Evolutionary conservation across 2,113 vertebrate species (phyloP).

Genomic region (Trematocara nigrifrons): DNA sequence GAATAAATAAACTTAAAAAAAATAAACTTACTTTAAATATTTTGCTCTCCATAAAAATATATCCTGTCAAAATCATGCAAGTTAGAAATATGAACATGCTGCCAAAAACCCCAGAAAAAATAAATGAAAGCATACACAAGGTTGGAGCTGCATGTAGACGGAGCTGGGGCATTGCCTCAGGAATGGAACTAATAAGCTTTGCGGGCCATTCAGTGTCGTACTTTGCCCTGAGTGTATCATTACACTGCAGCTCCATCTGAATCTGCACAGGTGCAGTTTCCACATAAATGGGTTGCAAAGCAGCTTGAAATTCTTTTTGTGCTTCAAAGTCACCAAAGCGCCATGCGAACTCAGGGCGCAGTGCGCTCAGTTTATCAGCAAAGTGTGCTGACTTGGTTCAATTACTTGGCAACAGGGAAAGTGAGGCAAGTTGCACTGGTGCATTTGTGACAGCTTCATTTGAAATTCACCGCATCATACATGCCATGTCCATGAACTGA

Average conservation of each 20-base stretch:
- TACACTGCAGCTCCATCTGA: not conserved
- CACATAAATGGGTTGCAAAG: not conserved
- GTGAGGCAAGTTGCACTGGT: too few species aligned
- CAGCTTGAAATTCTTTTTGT: not conserved
- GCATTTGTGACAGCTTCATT: too few species aligned
- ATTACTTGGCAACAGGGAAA: too few species aligned
- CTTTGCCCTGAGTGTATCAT: not conserved
- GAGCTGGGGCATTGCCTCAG: not conserved
- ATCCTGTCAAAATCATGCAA: not conserved
- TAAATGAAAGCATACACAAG: not conserved
- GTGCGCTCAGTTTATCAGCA: not conserved
- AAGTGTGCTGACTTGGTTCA: not conserved
- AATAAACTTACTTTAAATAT: not conserved
- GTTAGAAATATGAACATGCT: not conserved
- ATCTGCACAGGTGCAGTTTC: not conserved
- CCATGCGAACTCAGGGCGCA: not conserved
- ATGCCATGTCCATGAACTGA: not conserved
- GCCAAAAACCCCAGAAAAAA: not conserved
- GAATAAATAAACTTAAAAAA: not conserved
- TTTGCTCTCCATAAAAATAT: not conserved
- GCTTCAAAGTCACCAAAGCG: not conserved
- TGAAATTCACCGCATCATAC: too few species aligned
- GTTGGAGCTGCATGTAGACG: not conserved
- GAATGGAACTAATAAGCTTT: not conserved
- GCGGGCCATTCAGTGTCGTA: not conserved